Evolutionary conservation across 2,797 vertebrate genomes (phyloP).

Genomic region (Pachyuromys duprasi): DNA sequence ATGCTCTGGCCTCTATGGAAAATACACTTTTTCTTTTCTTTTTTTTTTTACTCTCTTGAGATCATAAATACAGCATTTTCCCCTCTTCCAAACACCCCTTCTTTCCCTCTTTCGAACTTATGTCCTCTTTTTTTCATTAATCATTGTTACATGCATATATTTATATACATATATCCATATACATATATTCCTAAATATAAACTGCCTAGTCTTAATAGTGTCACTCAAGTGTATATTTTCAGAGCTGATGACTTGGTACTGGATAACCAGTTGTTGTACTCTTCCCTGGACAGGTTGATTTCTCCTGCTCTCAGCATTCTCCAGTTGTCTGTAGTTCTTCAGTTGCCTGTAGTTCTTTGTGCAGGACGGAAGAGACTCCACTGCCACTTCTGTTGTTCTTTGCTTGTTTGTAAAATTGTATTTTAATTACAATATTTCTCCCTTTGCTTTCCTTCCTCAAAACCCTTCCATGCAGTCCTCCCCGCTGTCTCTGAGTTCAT

Average conservation of each 20-base stretch:
- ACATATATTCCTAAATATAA: neutral
- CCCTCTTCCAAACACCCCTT: neutral
- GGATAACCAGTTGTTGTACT: neutral
- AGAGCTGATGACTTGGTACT: neutral
- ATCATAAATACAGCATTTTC: neutral
- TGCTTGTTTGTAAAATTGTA: neutral
- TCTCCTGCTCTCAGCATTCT: no score
- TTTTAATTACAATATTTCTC: neutral
- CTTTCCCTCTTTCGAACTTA: neutral
- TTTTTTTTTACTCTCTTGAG: neutral
- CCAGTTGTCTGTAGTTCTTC: neutral
- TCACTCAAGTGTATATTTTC: neutral
- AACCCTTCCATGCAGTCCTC: neutral
- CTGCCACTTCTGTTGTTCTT: no score
- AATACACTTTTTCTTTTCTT: slow-evolving; percentile 11
- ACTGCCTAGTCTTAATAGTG: neutral
- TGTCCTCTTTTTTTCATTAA: neutral
- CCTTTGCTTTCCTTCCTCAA: no score
- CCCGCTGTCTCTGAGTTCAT: no score
- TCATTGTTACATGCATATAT: neutral
- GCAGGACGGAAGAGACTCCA: neutral
- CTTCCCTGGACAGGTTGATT: neutral
- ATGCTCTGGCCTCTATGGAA: slow-evolving; percentile 31
- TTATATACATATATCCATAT: no score
- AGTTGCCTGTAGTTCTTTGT: neutral